Percentiles rank a stretch among this genome's conserved stretches.
Conservation (phyloP, 2,113 vertebrate species). For the Marmota monax region DNA sequence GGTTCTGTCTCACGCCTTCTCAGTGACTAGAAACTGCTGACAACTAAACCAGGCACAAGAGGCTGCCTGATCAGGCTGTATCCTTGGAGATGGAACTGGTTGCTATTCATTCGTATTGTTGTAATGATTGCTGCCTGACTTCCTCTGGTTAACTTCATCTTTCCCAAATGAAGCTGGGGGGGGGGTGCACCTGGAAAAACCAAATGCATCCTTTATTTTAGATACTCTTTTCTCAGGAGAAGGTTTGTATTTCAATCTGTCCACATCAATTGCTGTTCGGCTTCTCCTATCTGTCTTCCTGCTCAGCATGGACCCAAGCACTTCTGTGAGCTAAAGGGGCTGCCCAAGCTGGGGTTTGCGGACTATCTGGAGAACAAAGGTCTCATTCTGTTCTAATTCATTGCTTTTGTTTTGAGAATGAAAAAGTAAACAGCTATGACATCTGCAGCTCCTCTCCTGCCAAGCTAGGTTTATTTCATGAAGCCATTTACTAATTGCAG, state of each 20-base stretch:
- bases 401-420: slow-evolving; percentile 70
- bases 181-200: slow-evolving; percentile 40
- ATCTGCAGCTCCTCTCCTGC: slow-evolving; percentile 66
- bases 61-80: slow-evolving; percentile 64
- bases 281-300: neutral
- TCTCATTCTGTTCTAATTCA: slow-evolving; percentile 16
- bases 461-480: slow-evolving; percentile 45
- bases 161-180: neutral
- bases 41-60: slow-evolving; percentile 58
- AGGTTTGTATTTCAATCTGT: slow-evolving; percentile 59
- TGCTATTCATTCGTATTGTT: neutral
- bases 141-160: neutral
- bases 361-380: slow-evolving; percentile 32
- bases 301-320: neutral
- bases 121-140: neutral
- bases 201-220: slow-evolving; percentile 51
- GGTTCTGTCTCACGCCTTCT: slow-evolving; percentile 64
- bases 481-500: neutral
- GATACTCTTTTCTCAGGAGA: slow-evolving; percentile 22
- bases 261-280: neutral
- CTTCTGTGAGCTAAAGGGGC: neutral
- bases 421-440: slow-evolving; percentile 57
- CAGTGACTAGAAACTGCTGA: slow-evolving; percentile 42
- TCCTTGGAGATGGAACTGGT: slow-evolving; percentile 64
- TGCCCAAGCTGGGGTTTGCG: neutral